Evolutionary conservation across 2,797 vertebrate species (phyloP).

Genomic region (Coregonus suidteri): DNA sequence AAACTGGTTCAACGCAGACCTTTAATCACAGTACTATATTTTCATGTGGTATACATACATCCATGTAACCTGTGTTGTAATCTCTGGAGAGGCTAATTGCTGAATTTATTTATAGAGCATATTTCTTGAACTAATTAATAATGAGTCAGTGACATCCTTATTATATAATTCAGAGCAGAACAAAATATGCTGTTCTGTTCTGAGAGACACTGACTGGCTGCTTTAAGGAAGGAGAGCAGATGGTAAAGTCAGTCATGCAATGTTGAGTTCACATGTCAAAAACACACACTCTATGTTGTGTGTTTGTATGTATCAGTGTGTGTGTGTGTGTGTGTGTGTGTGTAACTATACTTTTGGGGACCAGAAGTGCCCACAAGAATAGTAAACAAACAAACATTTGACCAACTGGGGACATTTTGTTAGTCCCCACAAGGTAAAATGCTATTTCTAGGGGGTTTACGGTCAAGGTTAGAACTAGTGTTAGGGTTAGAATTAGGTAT

Average conservation of each 20-base stretch:
- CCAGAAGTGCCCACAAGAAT: too few relatives aligned
- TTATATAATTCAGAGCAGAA: constrained; percentile 48
- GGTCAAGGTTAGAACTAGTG: too few relatives aligned
- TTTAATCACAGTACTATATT: too few relatives aligned
- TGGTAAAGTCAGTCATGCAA: constrained; percentile 63
- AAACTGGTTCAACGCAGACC: neutral
- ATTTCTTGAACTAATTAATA: constrained; percentile 39
- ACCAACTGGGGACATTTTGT: too few relatives aligned
- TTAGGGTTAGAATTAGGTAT: too few relatives aligned
- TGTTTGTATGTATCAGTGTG: constrained; percentile 1
- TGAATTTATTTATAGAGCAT: neutral
- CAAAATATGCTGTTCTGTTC: constrained; percentile 41
- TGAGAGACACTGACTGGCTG: constrained; percentile 44
- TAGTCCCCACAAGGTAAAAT: too few relatives aligned
- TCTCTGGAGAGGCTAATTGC: constrained; percentile 14
- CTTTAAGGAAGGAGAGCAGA: constrained; percentile 63
- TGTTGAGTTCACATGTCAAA: constrained; percentile 50
- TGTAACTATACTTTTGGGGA: too few relatives aligned
- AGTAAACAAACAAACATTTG: too few relatives aligned
- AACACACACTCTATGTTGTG: constrained; percentile 36
- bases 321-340: too few relatives aligned
- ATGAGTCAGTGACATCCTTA: constrained; percentile 56
- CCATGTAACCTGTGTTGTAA: constrained; percentile 6
- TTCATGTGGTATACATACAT: too few relatives aligned
- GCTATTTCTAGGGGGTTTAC: too few relatives aligned